Evolutionary conservation across 2,888 invertebrate genomes (phyloP), one percentile per base, ranked within the genome.

Genomic region (Dryobotodes eremita): DNA sequence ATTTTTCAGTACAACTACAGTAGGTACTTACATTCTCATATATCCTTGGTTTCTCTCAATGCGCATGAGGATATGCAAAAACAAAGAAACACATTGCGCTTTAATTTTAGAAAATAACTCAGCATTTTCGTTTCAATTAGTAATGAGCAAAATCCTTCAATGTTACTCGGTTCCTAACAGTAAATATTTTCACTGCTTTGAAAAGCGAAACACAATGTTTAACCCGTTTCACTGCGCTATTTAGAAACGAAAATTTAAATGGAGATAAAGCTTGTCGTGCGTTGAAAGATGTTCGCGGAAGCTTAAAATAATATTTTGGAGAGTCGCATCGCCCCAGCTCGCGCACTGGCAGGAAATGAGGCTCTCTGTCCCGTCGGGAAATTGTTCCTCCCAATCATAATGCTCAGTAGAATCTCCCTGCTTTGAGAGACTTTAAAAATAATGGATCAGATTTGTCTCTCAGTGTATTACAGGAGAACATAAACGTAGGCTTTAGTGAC

Each of bases 371-470:
- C 96, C 95, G 93, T 88, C 95, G 96, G 96, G 96, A 96, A 96
- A 96, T 96, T 95, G 95, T 95, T 94, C 95, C 94, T 94, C 92
- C 94, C 94, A 95, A 96, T 95, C 95, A 96, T 95, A 95, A 94
- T 94, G 94, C 93, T 94, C 93, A 94, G 93, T 93, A 92, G 91
- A 94, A 95, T 94, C 94, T 93, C 92, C 92, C 93, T 92, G 92
- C 93, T 95, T 93, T 94, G 92, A 94, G 93, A 93, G 92, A 94
- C 94, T 96, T 94, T 93, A 93, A 95, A 89, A 95, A 94, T 92
- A 92, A 95, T 94, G 93, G 92, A 91, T 92, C 92, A 93, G 92
- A 94, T 95, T 95, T 94, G 94, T 95, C 93, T 92, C 91, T 92
- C 91, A 93, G 91, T 94, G 91, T 93, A 93, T 93, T 93, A 93